Evolutionary conservation across 2,888 invertebrate species (phyloP).

Genomic region (Dicyrtomina minuta): DNA sequence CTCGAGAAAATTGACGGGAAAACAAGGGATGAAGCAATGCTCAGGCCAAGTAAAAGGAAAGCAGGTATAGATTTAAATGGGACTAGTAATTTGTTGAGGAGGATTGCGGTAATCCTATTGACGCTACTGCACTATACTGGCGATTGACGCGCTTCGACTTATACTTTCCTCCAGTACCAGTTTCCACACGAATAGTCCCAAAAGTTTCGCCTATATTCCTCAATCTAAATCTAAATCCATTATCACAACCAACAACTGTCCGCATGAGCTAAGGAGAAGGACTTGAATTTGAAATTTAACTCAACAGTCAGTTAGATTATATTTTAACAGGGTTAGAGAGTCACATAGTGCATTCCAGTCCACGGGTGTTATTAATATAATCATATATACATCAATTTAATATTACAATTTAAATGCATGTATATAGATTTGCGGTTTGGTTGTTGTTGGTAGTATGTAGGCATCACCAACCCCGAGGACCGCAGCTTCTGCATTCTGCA

Average conservation of each 20-base stretch:
- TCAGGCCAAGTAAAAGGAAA: no score
- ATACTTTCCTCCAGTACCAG: not conserved
- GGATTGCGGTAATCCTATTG: conserved; percentile 25
- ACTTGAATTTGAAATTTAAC: no score
- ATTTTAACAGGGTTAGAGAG: no score
- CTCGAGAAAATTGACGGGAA: no score
- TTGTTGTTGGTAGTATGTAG: conserved; percentile 2
- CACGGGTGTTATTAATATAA: not conserved
- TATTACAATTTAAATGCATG: conserved; percentile 2
- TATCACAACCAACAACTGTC: not conserved
- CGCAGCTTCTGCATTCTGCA: no score
- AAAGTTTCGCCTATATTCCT: not conserved
- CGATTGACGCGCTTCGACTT: not conserved
- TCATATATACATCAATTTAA: not conserved
- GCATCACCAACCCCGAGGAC: no score
- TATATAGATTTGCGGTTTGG: not conserved
- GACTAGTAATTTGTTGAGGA: conserved; percentile 12
- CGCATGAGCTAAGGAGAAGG: not conserved
- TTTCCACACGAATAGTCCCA: not conserved
- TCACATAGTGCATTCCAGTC: no score
- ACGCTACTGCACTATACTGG: not conserved
- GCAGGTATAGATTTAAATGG: conserved; percentile 18
- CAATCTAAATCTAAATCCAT: not conserved
- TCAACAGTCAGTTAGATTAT: no score
- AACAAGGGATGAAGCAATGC: no score